phyloP scores from a whole-genome alignment of 1,140 invertebrate species.

The Solenopsis fugax region DNA sequence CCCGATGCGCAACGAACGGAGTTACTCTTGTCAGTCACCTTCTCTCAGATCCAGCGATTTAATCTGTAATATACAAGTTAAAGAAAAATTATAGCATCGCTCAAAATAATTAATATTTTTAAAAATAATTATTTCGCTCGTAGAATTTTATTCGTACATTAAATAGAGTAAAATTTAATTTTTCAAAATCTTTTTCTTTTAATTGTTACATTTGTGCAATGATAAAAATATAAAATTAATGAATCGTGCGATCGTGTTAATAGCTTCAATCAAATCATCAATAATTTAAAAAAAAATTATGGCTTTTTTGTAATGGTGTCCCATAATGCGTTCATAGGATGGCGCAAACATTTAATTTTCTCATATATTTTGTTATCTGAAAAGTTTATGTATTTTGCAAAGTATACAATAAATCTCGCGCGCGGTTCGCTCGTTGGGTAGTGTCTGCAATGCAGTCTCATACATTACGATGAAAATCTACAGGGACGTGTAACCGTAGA shows the following conservation, averaged over 20 bases:
- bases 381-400: conserved; percentile 1
- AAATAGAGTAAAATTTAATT: too few relatives aligned
- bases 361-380: not conserved
- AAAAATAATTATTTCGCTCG: too few relatives aligned
- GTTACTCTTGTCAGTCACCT: too few relatives aligned
- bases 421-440: not conserved
- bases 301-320: not conserved
- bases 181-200: too few relatives aligned
- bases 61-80: too few relatives aligned
- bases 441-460: conserved; percentile 3
- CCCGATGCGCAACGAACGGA: too few relatives aligned
- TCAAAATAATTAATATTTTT: too few relatives aligned
- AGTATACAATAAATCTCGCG: not conserved
- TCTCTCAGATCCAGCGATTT: too few relatives aligned
- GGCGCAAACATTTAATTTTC: conserved; percentile 1
- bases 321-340: not conserved
- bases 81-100: too few relatives aligned
- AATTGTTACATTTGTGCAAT: not conserved
- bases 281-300: not conserved
- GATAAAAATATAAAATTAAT: conserved; percentile 5
- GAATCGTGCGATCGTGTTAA: not conserved
- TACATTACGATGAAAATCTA: conserved; percentile 37
- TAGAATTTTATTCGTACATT: too few relatives aligned
- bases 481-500: not conserved
- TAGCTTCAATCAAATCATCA: not conserved